These are phyloP conservation scores for Danio albolineatus DNA, from an alignment of 2,797 vertebrate species.

Conservation along the genomic window DNA sequence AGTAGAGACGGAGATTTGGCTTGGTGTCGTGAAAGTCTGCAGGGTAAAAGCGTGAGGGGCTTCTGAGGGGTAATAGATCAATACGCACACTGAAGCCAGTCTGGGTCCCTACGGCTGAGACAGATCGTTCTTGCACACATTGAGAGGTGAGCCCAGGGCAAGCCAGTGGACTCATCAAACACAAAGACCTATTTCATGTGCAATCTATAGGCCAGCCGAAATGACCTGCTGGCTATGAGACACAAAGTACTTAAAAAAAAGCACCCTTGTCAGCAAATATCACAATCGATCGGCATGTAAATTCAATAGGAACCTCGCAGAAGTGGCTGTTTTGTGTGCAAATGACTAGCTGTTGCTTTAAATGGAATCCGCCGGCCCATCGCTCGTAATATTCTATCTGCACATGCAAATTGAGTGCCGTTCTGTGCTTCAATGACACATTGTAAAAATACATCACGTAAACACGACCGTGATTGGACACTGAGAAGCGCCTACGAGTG, in stretches of 20 bases:
- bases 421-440: slow-evolving; percentile 7
- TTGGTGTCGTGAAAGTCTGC: slow-evolving; percentile 18
- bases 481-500: background rate
- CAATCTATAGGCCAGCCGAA: slow-evolving; percentile 40
- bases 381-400: slow-evolving; percentile 37
- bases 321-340: slow-evolving; percentile 51
- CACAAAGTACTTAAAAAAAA: slow-evolving; percentile 54
- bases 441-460: slow-evolving; percentile 14
- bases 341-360: slow-evolving; percentile 34
- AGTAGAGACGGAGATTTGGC: slow-evolving; percentile 33
- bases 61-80: slow-evolving; percentile 48
- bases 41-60: slow-evolving; percentile 29
- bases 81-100: slow-evolving; percentile 50
- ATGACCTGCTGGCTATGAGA: slow-evolving; percentile 47
- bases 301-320: slow-evolving; percentile 48
- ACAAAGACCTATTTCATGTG: slow-evolving; percentile 44
- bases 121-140: slow-evolving; percentile 35
- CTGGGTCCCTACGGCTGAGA: slow-evolving; percentile 37
- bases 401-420: slow-evolving; percentile 12
- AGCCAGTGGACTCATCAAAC: slow-evolving; percentile 50
- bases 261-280: slow-evolving; percentile 49
- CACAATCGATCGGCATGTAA: slow-evolving; percentile 54
- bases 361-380: slow-evolving; percentile 35
- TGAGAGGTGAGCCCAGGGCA: slow-evolving; percentile 42
- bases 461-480: slow-evolving; percentile 15